A percentile compares a stretch with the other conserved stretches of the same genome.
Evolutionary conservation across 2,113 vertebrate species (phyloP).

Genomic region (Ranitomeya imitator): DNA sequence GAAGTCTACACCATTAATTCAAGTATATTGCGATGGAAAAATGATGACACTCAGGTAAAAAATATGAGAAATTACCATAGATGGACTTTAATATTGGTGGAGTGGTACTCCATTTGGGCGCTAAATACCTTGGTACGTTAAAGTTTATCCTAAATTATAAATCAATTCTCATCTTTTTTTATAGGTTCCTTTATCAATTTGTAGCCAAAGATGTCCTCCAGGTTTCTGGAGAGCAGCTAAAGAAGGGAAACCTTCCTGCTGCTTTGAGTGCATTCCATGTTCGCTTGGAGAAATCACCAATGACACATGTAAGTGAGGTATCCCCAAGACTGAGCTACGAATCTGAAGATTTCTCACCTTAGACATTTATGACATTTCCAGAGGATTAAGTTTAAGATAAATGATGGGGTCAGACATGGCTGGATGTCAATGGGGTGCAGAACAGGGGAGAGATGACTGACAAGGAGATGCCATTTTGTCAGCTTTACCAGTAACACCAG

Average conservation of each 20-base stretch:
- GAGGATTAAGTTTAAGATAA: no score
- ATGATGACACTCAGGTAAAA: background rate
- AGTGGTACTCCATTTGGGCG: background rate
- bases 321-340: background rate
- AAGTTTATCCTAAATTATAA: no score
- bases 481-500: no score
- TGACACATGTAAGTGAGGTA: conserved; percentile 3
- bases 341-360: background rate
- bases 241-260: conserved; percentile 27
- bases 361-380: no score
- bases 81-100: background rate
- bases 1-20: background rate
- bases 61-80: background rate
- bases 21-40: background rate
- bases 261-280: conserved; percentile 25
- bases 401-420: no score
- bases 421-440: no score
- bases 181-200: conserved; percentile 24
- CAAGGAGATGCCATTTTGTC: no score
- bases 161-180: background rate
- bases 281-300: conserved; percentile 25
- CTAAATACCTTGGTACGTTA: background rate
- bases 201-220: conserved; percentile 13
- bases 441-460: no score
- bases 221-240: conserved; percentile 17